Evolutionary conservation across 2,113 vertebrate genomes (phyloP).

Genomic region (Pseudois nayaur): DNA sequence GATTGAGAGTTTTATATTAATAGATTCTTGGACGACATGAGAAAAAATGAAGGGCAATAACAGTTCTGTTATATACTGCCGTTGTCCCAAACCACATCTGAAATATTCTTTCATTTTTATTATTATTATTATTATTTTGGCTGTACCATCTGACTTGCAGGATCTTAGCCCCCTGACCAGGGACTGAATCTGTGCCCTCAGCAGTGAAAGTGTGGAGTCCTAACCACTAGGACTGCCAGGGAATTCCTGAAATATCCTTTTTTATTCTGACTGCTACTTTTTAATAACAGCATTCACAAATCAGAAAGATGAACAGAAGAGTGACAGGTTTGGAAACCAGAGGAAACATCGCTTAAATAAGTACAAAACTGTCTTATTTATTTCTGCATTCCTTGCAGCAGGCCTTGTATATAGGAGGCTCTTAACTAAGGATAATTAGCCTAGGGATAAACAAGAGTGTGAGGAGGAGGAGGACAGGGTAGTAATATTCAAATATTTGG

Average conservation of each 20-base stretch:
- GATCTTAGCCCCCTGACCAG: background rate
- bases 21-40: background rate
- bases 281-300: background rate
- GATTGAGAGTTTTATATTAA: background rate
- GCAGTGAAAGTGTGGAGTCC: background rate
- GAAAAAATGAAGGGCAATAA: background rate
- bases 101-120: background rate
- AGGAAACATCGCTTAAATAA: background rate
- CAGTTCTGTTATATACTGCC: background rate
- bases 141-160: background rate
- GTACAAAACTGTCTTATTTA: background rate
- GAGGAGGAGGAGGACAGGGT: background rate
- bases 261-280: background rate
- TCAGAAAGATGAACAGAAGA: background rate
- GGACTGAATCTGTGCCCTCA: background rate
- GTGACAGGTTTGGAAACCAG: background rate
- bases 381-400: background rate
- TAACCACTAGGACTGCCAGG: background rate
- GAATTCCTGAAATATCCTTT: background rate
- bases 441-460: background rate
- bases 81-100: background rate
- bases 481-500: background rate
- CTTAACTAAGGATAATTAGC: background rate
- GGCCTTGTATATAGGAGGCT: background rate
- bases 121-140: background rate